Evolutionary conservation across 2,888 invertebrate species (phyloP).

Genomic region (Rhagonycha lutea): DNA sequence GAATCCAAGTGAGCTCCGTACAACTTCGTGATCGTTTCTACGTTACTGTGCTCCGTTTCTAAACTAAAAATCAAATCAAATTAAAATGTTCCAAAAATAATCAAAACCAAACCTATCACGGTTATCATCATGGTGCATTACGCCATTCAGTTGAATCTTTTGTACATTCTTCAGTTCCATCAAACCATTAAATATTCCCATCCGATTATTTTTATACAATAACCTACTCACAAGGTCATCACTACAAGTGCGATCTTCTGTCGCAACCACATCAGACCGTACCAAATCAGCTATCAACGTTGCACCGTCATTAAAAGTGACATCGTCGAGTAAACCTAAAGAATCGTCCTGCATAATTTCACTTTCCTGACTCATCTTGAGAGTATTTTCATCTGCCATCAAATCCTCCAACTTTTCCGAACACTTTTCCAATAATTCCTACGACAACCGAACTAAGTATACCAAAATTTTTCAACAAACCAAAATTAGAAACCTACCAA

Average conservation of each 20-base stretch:
- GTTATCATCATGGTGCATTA: not conserved
- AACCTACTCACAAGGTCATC: not conserved
- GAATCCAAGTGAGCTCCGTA: slow-evolving; percentile 13
- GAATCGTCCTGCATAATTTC: slow-evolving; percentile 1
- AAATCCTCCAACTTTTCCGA: slow-evolving; percentile 23
- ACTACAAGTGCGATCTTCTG: not conserved
- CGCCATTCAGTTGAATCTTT: not conserved
- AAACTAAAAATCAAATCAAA: not conserved
- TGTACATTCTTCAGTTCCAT: not conserved
- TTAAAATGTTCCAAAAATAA: not conserved
- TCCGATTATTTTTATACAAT: slow-evolving; percentile 7
- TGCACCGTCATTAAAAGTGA: not conserved
- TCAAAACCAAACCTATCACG: not conserved
- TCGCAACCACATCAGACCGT: not conserved
- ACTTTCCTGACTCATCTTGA: not conserved
- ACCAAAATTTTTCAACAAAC: not conserved
- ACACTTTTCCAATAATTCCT: slow-evolving; percentile 28
- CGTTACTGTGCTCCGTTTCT: not conserved
- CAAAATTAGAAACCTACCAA: slow-evolving; percentile 9
- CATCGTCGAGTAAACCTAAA: slow-evolving; percentile 1
- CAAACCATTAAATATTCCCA: slow-evolving; percentile 2
- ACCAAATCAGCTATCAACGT: not conserved
- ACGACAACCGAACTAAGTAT: not conserved
- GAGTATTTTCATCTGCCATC: not conserved
- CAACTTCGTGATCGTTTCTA: not conserved